phyloP scores from a whole-genome alignment of 2,113 vertebrate genomes.

The Irena cyanogastra region DNA sequence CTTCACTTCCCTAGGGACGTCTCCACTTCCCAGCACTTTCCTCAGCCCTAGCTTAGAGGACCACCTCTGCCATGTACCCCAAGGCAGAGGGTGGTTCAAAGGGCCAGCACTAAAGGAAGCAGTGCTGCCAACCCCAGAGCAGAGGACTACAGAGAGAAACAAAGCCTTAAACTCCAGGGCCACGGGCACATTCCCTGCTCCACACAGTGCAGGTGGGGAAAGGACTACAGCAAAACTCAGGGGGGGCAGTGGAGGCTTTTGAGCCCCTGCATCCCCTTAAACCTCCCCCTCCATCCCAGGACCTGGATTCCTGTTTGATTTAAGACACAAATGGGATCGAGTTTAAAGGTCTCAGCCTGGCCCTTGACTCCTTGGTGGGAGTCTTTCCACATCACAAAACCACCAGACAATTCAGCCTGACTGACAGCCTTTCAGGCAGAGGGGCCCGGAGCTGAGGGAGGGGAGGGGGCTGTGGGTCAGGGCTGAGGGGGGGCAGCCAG shows the following conservation, averaged over 20 bases:
- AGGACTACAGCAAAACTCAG: not conserved
- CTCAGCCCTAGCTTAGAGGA: not conserved
- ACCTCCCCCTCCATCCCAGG: not conserved
- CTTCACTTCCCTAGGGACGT: not conserved
- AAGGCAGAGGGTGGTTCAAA: not conserved
- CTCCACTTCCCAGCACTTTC: not conserved
- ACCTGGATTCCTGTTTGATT: constrained; percentile 43
- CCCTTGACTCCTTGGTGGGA: constrained; percentile 68
- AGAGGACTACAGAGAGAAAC: not conserved
- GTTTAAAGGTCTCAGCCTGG: constrained; percentile 64
- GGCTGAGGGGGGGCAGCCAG: not conserved
- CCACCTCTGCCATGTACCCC: not conserved
- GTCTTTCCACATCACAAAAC: constrained; percentile 68
- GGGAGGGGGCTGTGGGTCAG: not conserved
- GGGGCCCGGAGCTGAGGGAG: constrained; percentile 25
- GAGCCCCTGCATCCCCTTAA: not conserved
- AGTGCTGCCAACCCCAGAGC: not conserved
- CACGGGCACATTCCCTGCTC: not conserved
- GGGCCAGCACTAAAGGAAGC: not conserved
- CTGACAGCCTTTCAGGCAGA: constrained; percentile 55
- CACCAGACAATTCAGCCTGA: constrained; percentile 63
- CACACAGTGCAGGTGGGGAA: not conserved
- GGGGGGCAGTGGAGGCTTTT: not conserved
- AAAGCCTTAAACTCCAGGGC: not conserved
- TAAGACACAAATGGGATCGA: constrained; percentile 41